Evolutionary conservation across 2,113 vertebrate genomes (phyloP).

Genomic region (Plotosus lineatus): DNA sequence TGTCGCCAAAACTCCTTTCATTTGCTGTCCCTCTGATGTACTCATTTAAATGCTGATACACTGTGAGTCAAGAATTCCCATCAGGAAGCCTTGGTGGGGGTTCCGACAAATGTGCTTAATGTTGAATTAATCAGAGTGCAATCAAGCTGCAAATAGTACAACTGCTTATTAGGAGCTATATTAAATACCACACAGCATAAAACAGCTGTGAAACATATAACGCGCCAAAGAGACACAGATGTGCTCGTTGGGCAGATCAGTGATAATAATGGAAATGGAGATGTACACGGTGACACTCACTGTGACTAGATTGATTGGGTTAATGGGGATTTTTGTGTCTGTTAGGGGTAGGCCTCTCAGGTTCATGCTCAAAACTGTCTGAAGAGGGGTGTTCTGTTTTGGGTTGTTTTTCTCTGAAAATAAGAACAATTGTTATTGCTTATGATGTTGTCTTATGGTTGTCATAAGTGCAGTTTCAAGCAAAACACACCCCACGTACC

Average conservation of each 20-base stretch:
- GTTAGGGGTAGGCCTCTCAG: slow-evolving; percentile 66
- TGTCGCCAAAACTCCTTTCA: no score
- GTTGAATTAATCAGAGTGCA: slow-evolving; percentile 38
- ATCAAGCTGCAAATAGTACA: slow-evolving; percentile 26
- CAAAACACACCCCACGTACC: slow-evolving; percentile 1
- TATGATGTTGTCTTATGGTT: neutral
- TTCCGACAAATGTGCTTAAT: slow-evolving; percentile 21
- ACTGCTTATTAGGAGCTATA: slow-evolving; percentile 46
- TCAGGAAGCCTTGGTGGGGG: slow-evolving; percentile 19
- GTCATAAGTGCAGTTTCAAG: neutral
- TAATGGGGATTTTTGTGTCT: slow-evolving; percentile 66
- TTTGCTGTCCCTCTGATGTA: no score
- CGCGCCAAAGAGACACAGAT: no score
- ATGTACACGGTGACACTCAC: slow-evolving; percentile 45
- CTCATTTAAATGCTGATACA: neutral
- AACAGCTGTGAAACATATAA: neutral
- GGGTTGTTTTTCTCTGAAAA: slow-evolving; percentile 53
- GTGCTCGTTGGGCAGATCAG: neutral
- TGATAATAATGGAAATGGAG: neutral
- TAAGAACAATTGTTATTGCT: neutral
- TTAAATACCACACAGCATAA: slow-evolving; percentile 31
- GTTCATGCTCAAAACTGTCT: slow-evolving; percentile 66
- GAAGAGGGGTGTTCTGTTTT: slow-evolving; percentile 55
- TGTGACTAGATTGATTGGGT: slow-evolving; percentile 58
- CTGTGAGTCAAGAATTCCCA: slow-evolving; percentile 7